phyloP scores from a whole-genome alignment of 2,113 vertebrate genomes.

The Gopherus evgoodei region DNA sequence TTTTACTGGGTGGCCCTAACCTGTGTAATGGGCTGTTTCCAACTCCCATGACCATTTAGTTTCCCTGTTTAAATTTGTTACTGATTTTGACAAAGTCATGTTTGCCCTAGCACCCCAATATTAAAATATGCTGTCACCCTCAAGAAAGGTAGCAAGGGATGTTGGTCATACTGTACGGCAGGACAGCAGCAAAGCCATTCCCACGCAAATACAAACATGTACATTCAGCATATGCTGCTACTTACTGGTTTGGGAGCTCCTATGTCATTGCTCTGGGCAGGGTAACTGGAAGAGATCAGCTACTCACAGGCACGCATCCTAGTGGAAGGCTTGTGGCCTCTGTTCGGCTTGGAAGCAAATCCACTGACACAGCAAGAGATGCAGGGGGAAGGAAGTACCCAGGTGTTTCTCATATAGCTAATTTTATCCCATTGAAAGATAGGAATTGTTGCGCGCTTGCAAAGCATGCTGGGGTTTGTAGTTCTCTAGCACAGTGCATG shows the following conservation, averaged over 20 bases:
- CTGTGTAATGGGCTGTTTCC: background rate
- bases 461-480: background rate
- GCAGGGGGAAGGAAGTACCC: background rate
- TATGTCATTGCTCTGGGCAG: background rate
- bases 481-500: background rate
- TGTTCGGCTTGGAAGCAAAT: background rate
- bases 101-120: background rate
- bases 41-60: too few relatives aligned
- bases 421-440: background rate
- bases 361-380: background rate
- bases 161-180: background rate
- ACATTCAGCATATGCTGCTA: background rate
- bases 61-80: background rate
- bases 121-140: background rate
- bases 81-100: background rate
- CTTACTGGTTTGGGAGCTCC: background rate
- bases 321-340: background rate
- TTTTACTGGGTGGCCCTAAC: background rate
- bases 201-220: background rate
- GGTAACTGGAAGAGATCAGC: background rate
- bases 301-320: background rate
- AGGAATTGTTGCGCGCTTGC: background rate
- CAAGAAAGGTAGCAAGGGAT: background rate
- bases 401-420: background rate
- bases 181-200: background rate